These are phyloP conservation scores for Celastrina argiolus DNA, from an alignment of 2,888 invertebrate genomes.

Conservation along the genomic window DNA sequence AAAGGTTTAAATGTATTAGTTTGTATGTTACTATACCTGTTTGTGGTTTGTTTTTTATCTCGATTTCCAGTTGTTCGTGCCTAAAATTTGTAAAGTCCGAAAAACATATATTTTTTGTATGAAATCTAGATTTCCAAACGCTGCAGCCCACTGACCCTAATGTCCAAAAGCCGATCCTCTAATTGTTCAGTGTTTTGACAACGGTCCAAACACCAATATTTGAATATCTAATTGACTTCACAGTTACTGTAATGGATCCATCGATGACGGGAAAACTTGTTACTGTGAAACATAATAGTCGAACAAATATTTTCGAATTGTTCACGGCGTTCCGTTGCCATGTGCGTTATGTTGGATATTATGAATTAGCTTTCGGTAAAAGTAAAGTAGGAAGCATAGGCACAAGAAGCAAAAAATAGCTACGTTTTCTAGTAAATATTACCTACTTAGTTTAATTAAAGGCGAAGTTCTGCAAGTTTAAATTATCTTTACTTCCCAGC, in stretches of 20 bases:
- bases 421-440: too few relatives aligned
- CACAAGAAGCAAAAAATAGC: not conserved
- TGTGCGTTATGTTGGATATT: not conserved
- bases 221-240: slow-evolving; percentile 21
- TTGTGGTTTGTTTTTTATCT: not conserved
- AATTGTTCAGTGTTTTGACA: slow-evolving; percentile 19
- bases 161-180: slow-evolving; percentile 1
- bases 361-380: not conserved
- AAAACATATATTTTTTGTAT: not conserved
- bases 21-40: too few relatives aligned
- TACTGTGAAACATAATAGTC: slow-evolving; percentile 18
- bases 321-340: not conserved
- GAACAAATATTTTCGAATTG: slow-evolving; percentile 13
- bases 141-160: slow-evolving; percentile 7
- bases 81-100: not conserved
- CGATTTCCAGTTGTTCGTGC: not conserved
- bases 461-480: too few relatives aligned
- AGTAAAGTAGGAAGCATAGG: not conserved
- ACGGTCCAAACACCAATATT: slow-evolving; percentile 14
- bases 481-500: too few relatives aligned
- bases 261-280: slow-evolving; percentile 1
- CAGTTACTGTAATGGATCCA: slow-evolving; percentile 18
- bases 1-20: too few relatives aligned
- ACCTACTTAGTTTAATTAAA: too few relatives aligned
- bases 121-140: not conserved